Conservation (phyloP, 1,140 invertebrate genomes). For the Drosophila sp. region DNA sequence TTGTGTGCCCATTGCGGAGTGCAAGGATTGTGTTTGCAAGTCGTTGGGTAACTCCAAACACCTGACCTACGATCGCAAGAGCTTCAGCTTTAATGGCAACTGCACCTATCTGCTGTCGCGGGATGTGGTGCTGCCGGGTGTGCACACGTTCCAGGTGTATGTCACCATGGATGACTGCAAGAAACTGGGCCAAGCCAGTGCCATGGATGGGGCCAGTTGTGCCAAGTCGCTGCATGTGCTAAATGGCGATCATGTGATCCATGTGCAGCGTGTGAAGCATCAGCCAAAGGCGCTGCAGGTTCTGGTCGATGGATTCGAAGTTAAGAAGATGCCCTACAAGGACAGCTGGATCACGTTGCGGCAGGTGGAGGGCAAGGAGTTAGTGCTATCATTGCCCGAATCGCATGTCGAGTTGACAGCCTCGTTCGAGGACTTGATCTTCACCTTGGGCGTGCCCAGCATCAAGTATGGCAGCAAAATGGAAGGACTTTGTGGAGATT, state of each 20-base stretch:
- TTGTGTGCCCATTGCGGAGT: slow-evolving; percentile 89
- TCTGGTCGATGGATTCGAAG: slow-evolving; percentile 81
- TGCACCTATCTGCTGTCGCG: slow-evolving; percentile 92
- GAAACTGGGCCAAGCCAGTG: slow-evolving; percentile 53
- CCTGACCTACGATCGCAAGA: slow-evolving; percentile 90
- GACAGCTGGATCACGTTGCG: slow-evolving; percentile 86
- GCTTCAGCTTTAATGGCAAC: slow-evolving; percentile 90
- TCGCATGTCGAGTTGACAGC: slow-evolving; percentile 86
- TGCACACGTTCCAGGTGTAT: slow-evolving; percentile 87
- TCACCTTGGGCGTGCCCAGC: slow-evolving; percentile 88
- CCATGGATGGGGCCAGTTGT: slow-evolving; percentile 61
- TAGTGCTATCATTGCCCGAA: slow-evolving; percentile 85
- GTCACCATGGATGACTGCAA: slow-evolving; percentile 79
- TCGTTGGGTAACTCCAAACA: slow-evolving; percentile 90
- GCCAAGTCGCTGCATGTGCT: slow-evolving; percentile 86
- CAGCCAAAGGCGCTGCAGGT: slow-evolving; percentile 55
- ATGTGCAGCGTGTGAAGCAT: slow-evolving; percentile 85
- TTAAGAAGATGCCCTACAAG: slow-evolving; percentile 85
- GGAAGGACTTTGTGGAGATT: slow-evolving; percentile 92
- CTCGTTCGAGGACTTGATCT: slow-evolving; percentile 86
- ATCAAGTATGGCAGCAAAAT: slow-evolving; percentile 89
- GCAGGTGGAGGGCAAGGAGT: slow-evolving; percentile 85
- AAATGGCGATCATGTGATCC: slow-evolving; percentile 87
- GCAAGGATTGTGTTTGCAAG: slow-evolving; percentile 91
- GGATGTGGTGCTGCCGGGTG: slow-evolving; percentile 86